Percentiles rank a stretch among this genome's conserved stretches.
Evolutionary conservation across 2,797 vertebrate genomes (phyloP).

Genomic region (Pyrrhura leucotis): DNA sequence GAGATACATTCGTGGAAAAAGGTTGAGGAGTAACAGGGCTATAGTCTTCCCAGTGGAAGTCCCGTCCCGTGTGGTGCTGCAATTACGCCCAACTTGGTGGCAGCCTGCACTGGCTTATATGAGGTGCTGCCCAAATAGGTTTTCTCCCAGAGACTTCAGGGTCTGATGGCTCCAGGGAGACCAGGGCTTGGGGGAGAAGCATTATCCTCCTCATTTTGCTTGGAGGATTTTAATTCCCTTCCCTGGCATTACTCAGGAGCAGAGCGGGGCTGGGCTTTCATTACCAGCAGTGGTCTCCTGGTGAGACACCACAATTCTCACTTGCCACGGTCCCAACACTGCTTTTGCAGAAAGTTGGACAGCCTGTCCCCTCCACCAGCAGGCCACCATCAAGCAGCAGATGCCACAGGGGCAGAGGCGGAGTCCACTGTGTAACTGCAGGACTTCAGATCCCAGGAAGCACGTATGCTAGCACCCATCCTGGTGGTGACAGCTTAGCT

Average conservation of each 20-base stretch:
- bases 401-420: no score
- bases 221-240: not conserved
- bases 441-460: not conserved
- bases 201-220: not conserved
- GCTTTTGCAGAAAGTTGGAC: not conserved
- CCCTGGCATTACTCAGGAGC: not conserved
- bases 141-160: not conserved
- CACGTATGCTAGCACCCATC: accelerated
- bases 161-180: not conserved
- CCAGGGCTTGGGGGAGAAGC: not conserved
- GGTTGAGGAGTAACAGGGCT: not conserved
- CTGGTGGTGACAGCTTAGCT: not conserved
- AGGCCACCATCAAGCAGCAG: not conserved
- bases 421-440: not conserved
- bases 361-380: not conserved
- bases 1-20: not conserved
- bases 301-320: not conserved
- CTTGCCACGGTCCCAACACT: accelerated
- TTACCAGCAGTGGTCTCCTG: accelerated
- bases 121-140: not conserved
- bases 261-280: not conserved
- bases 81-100: not conserved
- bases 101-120: not conserved
- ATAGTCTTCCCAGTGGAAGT: not conserved
- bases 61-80: not conserved